phyloP scores from a whole-genome alignment of 92 coral and sea anemone genomes.

The Porites rus region DNA sequence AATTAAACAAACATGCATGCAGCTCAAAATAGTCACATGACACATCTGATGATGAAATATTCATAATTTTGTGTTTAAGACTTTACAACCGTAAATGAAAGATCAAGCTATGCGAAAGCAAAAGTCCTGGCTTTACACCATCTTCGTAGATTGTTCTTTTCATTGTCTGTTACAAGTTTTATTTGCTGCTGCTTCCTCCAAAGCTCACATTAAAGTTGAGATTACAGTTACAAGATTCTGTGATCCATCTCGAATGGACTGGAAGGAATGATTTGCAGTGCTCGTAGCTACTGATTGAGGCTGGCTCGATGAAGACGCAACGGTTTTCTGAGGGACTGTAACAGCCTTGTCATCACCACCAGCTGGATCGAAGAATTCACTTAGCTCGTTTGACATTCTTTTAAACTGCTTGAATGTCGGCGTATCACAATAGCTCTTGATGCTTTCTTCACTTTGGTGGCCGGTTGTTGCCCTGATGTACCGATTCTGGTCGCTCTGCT shows the following conservation, averaged over 20 bases:
- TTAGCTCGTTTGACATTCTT: constrained; percentile 13
- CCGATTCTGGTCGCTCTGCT: constrained; percentile 34
- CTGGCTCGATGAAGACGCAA: constrained; percentile 13
- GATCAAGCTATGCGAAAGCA: background rate
- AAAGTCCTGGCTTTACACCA: background rate
- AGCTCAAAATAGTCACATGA: constrained; percentile 20
- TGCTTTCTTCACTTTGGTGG: too few relatives aligned
- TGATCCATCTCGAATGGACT: constrained; percentile 17
- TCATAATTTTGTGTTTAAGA: background rate
- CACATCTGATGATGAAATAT: constrained; percentile 8
- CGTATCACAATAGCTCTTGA: constrained; percentile 32
- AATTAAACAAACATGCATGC: background rate
- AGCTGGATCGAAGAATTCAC: constrained; percentile 23
- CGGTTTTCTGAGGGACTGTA: constrained; percentile 17
- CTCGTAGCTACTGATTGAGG: constrained; percentile 9
- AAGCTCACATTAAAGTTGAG: constrained; percentile 40
- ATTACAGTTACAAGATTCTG: constrained; percentile 52
- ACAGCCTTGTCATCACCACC: background rate
- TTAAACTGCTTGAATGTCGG: constrained; percentile 62
- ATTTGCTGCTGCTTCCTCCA: constrained; percentile 46
- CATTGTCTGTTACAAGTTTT: background rate
- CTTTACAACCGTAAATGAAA: background rate
- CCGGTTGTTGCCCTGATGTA: too few relatives aligned
- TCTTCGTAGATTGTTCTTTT: background rate
- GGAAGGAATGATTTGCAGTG: constrained; percentile 8